Evolutionary conservation across 1,140 invertebrate genomes (phyloP).

Genomic region (Drosophila takahashii): DNA sequence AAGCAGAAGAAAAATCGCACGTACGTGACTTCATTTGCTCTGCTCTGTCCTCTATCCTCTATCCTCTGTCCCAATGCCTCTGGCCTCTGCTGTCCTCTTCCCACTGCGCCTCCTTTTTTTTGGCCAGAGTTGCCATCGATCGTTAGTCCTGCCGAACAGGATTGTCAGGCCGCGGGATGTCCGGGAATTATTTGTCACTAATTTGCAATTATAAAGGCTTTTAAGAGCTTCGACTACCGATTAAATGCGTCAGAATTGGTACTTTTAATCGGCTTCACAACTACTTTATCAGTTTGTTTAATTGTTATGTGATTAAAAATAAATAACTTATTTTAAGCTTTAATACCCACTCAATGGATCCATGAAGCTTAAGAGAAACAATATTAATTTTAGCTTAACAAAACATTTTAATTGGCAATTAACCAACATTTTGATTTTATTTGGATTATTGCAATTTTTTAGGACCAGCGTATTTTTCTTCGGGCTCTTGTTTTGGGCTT

Average conservation of each 20-base stretch:
- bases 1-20: constrained; percentile 84
- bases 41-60: constrained; percentile 60
- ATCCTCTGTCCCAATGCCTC: constrained; percentile 66
- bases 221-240: not conserved
- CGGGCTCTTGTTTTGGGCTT: too few species aligned
- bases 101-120: constrained; percentile 5
- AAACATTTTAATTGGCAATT: not conserved
- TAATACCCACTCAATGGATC: not conserved
- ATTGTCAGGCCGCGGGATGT: constrained; percentile 6
- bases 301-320: not conserved
- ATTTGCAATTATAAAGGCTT: constrained; percentile 19
- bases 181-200: constrained; percentile 11
- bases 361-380: not conserved
- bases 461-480: too few species aligned
- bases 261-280: not conserved
- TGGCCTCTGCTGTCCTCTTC: constrained; percentile 38
- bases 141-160: not conserved
- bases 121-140: constrained; percentile 23
- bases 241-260: not conserved
- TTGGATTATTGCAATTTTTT: too few species aligned
- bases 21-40: constrained; percentile 84
- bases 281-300: too few species aligned
- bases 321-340: not conserved
- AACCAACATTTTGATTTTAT: too few species aligned
- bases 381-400: not conserved